These are phyloP conservation scores for Hippasteria phrygiana DNA, from an alignment of 53 echinoderm and acorn worm species.

Conservation along the genomic window DNA sequence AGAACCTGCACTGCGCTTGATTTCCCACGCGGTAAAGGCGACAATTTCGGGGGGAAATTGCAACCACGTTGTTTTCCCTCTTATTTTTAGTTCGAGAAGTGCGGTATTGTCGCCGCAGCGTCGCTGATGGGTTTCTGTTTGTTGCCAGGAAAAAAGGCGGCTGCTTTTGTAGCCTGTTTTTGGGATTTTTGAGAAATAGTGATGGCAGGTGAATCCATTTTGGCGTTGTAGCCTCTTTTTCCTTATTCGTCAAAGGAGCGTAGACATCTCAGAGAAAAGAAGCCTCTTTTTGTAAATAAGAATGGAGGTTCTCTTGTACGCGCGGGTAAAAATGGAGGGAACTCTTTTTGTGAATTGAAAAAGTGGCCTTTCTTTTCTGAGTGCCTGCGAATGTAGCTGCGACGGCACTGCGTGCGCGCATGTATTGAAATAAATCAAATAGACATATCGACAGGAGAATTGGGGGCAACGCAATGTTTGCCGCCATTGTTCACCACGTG, in stretches of 20 bases:
- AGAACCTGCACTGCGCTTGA: slow-evolving; percentile 26
- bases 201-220: slow-evolving; percentile 39
- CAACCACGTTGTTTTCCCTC: slow-evolving; percentile 35
- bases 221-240: neutral
- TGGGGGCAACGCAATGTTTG: slow-evolving; percentile 68
- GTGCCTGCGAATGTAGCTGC: slow-evolving; percentile 56
- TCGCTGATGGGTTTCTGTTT: slow-evolving; percentile 41
- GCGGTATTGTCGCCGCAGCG: slow-evolving; percentile 19
- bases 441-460: slow-evolving; percentile 67
- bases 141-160: slow-evolving; percentile 33
- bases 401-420: slow-evolving; percentile 56
- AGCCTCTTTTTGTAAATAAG: slow-evolving; percentile 11
- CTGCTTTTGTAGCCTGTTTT: slow-evolving; percentile 34
- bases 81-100: slow-evolving; percentile 25
- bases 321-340: slow-evolving; percentile 35
- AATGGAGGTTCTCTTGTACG: slow-evolving; percentile 40
- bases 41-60: slow-evolving; percentile 43
- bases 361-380: slow-evolving; percentile 57
- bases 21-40: slow-evolving; percentile 61
- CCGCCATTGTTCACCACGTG: slow-evolving; percentile 61
- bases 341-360: slow-evolving; percentile 30
- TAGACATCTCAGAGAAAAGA: slow-evolving; percentile 14
- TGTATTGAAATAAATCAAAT: slow-evolving; percentile 71
- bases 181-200: neutral
- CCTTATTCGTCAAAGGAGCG: slow-evolving; percentile 10